Evolutionary conservation across 2,888 invertebrate genomes (phyloP), one percentile per base, ranked within the genome.

Genomic region (Poecilus cupreus): DNA sequence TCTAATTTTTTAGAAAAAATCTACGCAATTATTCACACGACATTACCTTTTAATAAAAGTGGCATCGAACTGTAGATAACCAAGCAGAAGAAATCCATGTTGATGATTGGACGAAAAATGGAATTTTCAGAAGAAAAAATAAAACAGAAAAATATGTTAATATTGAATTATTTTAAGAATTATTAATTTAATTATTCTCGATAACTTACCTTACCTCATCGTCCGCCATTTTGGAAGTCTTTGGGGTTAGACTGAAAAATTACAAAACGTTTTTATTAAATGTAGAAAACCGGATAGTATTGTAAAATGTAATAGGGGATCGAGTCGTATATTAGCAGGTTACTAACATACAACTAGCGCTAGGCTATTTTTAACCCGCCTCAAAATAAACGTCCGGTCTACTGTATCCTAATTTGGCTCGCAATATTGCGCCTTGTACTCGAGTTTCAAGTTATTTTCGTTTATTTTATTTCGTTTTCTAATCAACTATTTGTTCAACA

Each of bases 141-240:
- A 32, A 32, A 32, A 32, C 32, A 32, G 32, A 32, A 32, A 82
- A 80, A 83, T 74, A 80, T 46, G 80, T 64, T 77, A 68, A 80
- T 51, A 75, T 70, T 83, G 83, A 18, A 32, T 51, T 39, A 13
- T 79, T 80, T 39, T 76, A 43, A 82, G n/a, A 57, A 72, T 46
- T 16, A 80, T 68, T 18, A 18, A 13, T 20, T 32, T 68, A 68
- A 20, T 16, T 60, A 32, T 32, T 32, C 8, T 64, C 60, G 88
- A 88, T 91, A n/a, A 93, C 95, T 91, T 92, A 96, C 96, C 96
- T 96, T 93, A 96, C 96, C 92, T 96, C 96, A 93, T 96, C 96
- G 93, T 96, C 96, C 92, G 96, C 96, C 96, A 96, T 96, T 92
- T 89, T 95, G 92, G 83, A 85, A 85, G 87, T 90, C 91, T 90